phyloP scores from a whole-genome alignment of 2,888 invertebrate species.

The Gasteruption jaculator region DNA sequence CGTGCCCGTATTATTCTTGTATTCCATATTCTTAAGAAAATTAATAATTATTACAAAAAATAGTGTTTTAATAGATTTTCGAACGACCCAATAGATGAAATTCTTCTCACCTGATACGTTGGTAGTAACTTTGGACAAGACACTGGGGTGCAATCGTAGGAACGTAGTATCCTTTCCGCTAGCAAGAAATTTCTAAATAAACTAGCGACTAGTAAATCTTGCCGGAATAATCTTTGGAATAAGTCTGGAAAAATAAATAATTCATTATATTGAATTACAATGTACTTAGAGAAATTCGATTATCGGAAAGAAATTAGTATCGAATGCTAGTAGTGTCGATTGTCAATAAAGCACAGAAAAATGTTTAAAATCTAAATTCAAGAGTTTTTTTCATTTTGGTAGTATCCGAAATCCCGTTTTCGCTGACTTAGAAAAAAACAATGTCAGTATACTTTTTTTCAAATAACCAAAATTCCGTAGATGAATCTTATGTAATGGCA shows the following conservation, averaged over 20 bases:
- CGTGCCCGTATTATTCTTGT: no score
- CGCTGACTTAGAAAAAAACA: background rate
- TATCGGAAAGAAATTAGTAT: no score
- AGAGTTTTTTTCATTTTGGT: no score
- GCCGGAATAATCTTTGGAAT: conserved; percentile 94
- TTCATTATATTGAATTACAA: conserved; percentile 2
- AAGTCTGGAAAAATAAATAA: conserved; percentile 61
- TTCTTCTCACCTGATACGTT: conserved; percentile 65
- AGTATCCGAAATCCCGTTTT: background rate
- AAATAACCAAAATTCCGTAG: no score
- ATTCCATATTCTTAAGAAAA: no score
- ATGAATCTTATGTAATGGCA: no score
- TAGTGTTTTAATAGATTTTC: no score
- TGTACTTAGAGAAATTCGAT: no score
- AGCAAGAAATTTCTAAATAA: conserved; percentile 95
- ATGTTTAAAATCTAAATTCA: no score
- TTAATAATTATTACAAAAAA: no score
- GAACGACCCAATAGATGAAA: background rate
- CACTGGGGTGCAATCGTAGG: conserved; percentile 96
- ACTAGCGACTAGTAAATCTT: conserved; percentile 97
- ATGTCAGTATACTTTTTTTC: conserved; percentile 1
- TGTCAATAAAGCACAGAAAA: no score
- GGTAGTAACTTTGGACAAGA: conserved; percentile 88
- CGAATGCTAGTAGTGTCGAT: no score
- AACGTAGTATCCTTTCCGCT: conserved; percentile 92